These are phyloP conservation scores for Teleogryllus oceanicus DNA, from an alignment of 2,888 invertebrate genomes.

Conservation along the genomic window DNA sequence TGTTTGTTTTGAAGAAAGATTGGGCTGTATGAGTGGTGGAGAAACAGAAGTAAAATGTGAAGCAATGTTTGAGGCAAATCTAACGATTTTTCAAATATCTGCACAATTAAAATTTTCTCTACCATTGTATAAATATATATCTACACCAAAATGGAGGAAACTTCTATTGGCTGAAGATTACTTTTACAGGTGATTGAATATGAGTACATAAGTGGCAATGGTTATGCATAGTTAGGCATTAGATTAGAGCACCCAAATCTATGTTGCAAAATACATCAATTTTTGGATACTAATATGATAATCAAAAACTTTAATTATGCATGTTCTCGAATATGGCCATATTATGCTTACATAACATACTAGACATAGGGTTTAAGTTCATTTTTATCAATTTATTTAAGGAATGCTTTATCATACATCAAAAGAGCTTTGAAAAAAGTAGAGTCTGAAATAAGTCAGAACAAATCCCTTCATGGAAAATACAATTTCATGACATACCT, in stretches of 20 bases:
- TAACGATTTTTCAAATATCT: conserved; percentile 43
- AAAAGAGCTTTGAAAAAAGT: background rate
- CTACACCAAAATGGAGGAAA: conserved; percentile 50
- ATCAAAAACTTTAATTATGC: too few species aligned
- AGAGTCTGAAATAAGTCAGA: conserved; percentile 12
- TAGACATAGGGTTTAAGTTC: too few species aligned
- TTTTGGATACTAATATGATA: too few species aligned
- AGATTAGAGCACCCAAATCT: too few species aligned
- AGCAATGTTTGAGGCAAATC: conserved; percentile 47
- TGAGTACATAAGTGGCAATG: too few species aligned
- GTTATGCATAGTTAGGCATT: too few species aligned
- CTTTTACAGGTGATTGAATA: conserved; percentile 46
- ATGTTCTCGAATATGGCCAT: too few species aligned
- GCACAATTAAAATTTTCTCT: conserved; percentile 48
- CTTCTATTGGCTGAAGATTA: conserved; percentile 50
- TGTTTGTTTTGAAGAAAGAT: conserved; percentile 51
- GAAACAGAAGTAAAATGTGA: conserved; percentile 45
- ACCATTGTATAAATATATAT: conserved; percentile 49
- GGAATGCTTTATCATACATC: background rate
- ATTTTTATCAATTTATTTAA: background rate
- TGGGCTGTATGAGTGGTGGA: conserved; percentile 47
- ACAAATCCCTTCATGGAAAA: conserved; percentile 38
- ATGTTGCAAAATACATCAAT: too few species aligned
- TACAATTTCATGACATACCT: conserved; percentile 51
- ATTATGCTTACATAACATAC: too few species aligned